A percentile compares a stretch with the other conserved stretches of the same genome.
phyloP scores from a whole-genome alignment of 1,140 invertebrate species.

The Bursaphelenchus mucronatus region DNA sequence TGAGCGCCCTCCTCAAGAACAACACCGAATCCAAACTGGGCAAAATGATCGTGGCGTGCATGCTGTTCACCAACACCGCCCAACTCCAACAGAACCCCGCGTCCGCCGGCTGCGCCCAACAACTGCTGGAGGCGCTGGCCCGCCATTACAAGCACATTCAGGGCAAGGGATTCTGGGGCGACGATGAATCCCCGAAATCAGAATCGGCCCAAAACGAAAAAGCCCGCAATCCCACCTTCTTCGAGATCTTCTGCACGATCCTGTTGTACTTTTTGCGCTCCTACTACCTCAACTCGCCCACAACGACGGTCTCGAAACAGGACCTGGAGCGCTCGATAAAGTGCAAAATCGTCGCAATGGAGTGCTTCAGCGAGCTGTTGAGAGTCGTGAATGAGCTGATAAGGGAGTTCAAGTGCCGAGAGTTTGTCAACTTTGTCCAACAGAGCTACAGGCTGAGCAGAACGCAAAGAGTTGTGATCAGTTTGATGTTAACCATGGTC shows the following conservation, averaged over 20 bases:
- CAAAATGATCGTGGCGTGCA: slow-evolving; percentile 46
- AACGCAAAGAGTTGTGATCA: slow-evolving; percentile 80
- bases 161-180: slow-evolving; percentile 55
- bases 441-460: slow-evolving; percentile 77
- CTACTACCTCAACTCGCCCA: slow-evolving; percentile 59
- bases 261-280: slow-evolving; percentile 57
- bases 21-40: slow-evolving; percentile 32
- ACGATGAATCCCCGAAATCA: slow-evolving; percentile 12
- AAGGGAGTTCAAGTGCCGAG: slow-evolving; percentile 72
- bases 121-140: slow-evolving; percentile 46
- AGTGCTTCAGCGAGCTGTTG: slow-evolving; percentile 74
- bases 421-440: slow-evolving; percentile 76
- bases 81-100: slow-evolving; percentile 13
- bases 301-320: slow-evolving; percentile 46
- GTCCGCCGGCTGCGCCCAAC: slow-evolving; percentile 11
- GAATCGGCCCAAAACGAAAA: slow-evolving; percentile 26
- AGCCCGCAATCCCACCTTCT: slow-evolving; percentile 35
- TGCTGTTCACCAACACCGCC: slow-evolving; percentile 53
- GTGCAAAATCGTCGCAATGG: slow-evolving; percentile 65
- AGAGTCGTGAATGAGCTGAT: slow-evolving; percentile 76
- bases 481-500: slow-evolving; percentile 76
- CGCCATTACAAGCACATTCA: slow-evolving; percentile 55
- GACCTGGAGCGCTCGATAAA: slow-evolving; percentile 52
- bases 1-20: slow-evolving; percentile 41
- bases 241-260: slow-evolving; percentile 47